Evolutionary conservation across 2,113 vertebrate genomes (phyloP).

Genomic region (Serinus canaria): DNA sequence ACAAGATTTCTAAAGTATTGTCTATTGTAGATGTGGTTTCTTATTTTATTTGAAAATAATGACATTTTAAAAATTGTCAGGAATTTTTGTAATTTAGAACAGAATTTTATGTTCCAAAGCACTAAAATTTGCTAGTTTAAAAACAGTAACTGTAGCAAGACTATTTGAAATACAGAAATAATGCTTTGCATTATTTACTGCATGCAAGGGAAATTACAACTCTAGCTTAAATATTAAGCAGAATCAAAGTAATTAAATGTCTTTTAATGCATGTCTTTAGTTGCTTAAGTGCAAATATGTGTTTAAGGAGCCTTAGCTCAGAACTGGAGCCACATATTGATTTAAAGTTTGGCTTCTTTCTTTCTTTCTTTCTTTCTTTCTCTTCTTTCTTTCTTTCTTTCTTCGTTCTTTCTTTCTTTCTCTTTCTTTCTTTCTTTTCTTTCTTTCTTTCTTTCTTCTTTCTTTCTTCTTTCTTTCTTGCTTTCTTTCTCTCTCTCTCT

Average conservation of each 20-base stretch:
- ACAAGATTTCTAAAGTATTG: neutral
- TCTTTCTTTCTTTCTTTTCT: rapidly evolving
- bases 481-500: rapidly evolving
- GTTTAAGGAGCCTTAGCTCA: neutral
- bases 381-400: too few species aligned
- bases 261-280: neutral
- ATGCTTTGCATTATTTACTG: neutral
- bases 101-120: neutral
- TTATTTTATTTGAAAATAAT: neutral
- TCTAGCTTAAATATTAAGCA: neutral
- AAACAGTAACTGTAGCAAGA: neutral
- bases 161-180: neutral
- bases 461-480: rapidly evolving
- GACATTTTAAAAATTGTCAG: neutral
- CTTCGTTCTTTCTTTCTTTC: rapidly evolving
- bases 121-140: neutral
- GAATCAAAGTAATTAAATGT: neutral
- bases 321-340: neutral
- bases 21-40: neutral
- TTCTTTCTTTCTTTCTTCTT: too few species aligned
- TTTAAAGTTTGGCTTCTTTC: neutral
- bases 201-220: neutral
- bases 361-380: too few species aligned
- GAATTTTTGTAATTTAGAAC: neutral
- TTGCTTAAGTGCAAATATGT: neutral